Percentiles rank a stretch among this genome's conserved stretches.
Evolutionary conservation across 1,140 invertebrate species (phyloP).

Genomic region (Tachypleus tridentatus): DNA sequence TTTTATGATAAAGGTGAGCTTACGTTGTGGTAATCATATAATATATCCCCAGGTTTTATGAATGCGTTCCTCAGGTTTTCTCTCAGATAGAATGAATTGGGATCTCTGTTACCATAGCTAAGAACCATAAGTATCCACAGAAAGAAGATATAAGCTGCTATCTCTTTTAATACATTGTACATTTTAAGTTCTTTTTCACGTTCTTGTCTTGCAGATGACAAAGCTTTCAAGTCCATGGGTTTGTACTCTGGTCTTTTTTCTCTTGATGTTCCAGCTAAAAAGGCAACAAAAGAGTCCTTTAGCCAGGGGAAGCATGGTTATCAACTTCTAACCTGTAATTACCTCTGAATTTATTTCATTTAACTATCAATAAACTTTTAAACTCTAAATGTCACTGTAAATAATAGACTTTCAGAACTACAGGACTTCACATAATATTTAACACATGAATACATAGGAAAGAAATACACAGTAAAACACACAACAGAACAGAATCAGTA

Average conservation of each 20-base stretch:
- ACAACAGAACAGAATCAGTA: too few relatives aligned
- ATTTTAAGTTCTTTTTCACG: slow-evolving; percentile 39
- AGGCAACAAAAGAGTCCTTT: too few relatives aligned
- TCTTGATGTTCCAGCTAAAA: too few relatives aligned
- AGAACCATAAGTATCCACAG: slow-evolving; percentile 38
- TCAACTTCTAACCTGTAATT: too few relatives aligned
- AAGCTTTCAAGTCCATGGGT: slow-evolving; percentile 8
- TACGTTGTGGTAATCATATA: slow-evolving; percentile 15
- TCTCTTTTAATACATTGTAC: slow-evolving; percentile 35
- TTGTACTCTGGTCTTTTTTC: slow-evolving; percentile 8
- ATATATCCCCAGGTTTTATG: slow-evolving; percentile 25
- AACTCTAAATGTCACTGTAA: too few relatives aligned
- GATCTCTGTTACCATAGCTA: slow-evolving; percentile 36
- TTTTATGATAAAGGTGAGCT: neutral
- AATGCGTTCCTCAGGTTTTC: slow-evolving; percentile 32
- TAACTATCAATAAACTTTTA: too few relatives aligned
- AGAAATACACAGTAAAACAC: too few relatives aligned
- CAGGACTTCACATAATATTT: too few relatives aligned
- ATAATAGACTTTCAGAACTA: too few relatives aligned
- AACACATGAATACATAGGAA: too few relatives aligned
- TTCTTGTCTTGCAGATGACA: slow-evolving; percentile 8
- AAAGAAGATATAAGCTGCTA: slow-evolving; percentile 38
- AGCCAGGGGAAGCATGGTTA: too few relatives aligned
- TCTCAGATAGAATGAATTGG: slow-evolving; percentile 33
- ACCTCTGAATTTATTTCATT: too few relatives aligned